These are phyloP conservation scores for Oncorhynchus gorbuscha DNA, from an alignment of 2,113 vertebrate species.

Conservation along the genomic window DNA sequence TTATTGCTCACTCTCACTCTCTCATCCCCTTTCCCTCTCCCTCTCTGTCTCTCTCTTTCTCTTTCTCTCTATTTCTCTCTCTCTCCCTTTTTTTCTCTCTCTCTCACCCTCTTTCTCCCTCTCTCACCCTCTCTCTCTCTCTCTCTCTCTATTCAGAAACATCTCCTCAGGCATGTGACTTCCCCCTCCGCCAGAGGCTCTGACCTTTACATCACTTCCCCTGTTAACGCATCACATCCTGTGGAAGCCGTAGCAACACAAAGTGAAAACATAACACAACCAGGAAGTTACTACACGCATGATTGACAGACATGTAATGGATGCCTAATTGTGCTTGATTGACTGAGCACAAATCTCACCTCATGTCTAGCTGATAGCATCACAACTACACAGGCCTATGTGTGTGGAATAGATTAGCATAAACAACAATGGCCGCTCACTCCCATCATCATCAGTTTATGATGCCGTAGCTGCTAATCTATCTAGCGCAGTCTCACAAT, in stretches of 20 bases:
- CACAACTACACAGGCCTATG: background rate
- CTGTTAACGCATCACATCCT: slow-evolving; percentile 35
- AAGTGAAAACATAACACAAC: background rate
- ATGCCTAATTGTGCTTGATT: background rate
- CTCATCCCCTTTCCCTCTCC: too few species aligned
- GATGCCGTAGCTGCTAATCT: background rate
- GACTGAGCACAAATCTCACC: background rate
- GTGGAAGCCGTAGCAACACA: background rate
- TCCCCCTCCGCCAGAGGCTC: slow-evolving; percentile 56
- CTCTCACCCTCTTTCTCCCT: too few species aligned
- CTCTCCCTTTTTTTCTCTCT: too few species aligned
- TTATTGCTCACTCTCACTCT: too few species aligned
- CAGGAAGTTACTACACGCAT: too few species aligned
- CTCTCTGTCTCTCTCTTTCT: too few species aligned
- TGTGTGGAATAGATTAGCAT: background rate
- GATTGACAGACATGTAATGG: background rate
- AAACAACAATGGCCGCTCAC: background rate
- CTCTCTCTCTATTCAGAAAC: slow-evolving; percentile 48
- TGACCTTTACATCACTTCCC: slow-evolving; percentile 60
- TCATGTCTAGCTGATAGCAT: background rate
- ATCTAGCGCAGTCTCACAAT: slow-evolving; percentile 1
- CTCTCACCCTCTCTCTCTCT: too few species aligned
- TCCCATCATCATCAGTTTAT: background rate
- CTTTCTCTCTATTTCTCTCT: too few species aligned
- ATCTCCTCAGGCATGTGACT: slow-evolving; percentile 56